These are phyloP conservation scores for Leptothorax acervorum DNA, from an alignment of 2,888 invertebrate species.

Conservation along the genomic window DNA sequence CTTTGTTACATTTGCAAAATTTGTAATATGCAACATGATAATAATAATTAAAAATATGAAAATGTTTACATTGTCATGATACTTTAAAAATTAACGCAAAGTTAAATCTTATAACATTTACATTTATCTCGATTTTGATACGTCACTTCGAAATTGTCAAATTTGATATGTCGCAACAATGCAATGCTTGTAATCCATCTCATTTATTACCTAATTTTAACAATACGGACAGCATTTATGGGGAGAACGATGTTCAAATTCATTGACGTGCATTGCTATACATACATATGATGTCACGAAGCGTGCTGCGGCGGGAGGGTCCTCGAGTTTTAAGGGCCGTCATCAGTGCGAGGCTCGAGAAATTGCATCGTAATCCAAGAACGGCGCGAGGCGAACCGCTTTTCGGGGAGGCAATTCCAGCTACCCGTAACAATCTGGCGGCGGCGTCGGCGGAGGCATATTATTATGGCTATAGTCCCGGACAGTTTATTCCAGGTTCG, in stretches of 20 bases:
- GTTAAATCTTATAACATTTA: neutral
- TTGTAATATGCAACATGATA: neutral
- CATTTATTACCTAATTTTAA: constrained; percentile 14
- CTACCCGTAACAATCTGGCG: constrained; percentile 74
- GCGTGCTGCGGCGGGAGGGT: constrained; percentile 49
- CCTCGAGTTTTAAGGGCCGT: constrained; percentile 66
- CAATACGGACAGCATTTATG: neutral
- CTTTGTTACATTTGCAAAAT: neutral
- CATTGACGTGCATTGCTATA: constrained; percentile 60
- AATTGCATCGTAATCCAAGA: constrained; percentile 79
- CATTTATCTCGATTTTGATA: neutral
- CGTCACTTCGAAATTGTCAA: neutral
- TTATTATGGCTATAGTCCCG: constrained; percentile 79
- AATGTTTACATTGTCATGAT: neutral
- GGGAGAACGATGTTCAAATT: constrained; percentile 48
- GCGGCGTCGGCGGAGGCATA: constrained; percentile 73
- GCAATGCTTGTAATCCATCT: neutral
- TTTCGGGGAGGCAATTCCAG: constrained; percentile 77
- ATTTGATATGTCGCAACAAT: neutral
- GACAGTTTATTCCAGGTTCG: constrained; percentile 83
- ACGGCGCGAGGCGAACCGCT: constrained; percentile 68
- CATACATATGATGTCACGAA: constrained; percentile 55
- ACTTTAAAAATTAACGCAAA: neutral
- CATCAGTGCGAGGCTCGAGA: constrained; percentile 71
- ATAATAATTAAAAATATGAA: neutral